A percentile compares a stretch with the other conserved stretches of the same genome.
phyloP scores from a whole-genome alignment of 2,888 invertebrate genomes.

The Nephrotoma guestfalica region DNA sequence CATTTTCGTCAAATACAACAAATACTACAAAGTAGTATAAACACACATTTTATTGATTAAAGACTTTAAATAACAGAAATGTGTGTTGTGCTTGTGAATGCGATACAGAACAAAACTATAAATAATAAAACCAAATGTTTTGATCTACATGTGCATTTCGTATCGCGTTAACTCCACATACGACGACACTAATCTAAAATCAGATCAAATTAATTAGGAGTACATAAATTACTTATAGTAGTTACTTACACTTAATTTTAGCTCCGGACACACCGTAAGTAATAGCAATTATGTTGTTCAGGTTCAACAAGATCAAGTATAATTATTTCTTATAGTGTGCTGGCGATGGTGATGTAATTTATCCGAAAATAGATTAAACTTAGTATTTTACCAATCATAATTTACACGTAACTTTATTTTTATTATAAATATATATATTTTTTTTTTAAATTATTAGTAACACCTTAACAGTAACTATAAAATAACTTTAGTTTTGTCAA shows the following conservation, averaged over 20 bases:
- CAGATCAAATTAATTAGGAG: neutral
- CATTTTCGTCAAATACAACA: neutral
- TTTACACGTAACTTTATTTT: neutral
- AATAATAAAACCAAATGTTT: neutral
- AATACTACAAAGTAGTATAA: neutral
- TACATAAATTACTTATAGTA: neutral
- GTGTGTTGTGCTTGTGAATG: neutral
- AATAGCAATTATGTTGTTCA: neutral
- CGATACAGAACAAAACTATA: neutral
- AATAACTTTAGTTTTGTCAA: neutral
- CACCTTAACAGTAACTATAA: neutral
- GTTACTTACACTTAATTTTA: neutral
- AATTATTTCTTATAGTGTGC: neutral
- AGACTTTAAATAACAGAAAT: neutral
- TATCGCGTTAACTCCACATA: neutral
- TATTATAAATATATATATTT: neutral
- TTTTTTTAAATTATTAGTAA: neutral
- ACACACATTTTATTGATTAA: neutral
- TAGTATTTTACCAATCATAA: neutral
- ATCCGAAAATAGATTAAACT: neutral
- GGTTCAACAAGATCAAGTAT: neutral
- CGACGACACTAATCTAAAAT: neutral
- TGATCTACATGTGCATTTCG: neutral
- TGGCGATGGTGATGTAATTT: neutral
- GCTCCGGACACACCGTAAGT: neutral